Evolutionary conservation across 2,113 vertebrate genomes (phyloP), one percentile per base, ranked within the genome.

Genomic region (Atrichornis clamosus): DNA sequence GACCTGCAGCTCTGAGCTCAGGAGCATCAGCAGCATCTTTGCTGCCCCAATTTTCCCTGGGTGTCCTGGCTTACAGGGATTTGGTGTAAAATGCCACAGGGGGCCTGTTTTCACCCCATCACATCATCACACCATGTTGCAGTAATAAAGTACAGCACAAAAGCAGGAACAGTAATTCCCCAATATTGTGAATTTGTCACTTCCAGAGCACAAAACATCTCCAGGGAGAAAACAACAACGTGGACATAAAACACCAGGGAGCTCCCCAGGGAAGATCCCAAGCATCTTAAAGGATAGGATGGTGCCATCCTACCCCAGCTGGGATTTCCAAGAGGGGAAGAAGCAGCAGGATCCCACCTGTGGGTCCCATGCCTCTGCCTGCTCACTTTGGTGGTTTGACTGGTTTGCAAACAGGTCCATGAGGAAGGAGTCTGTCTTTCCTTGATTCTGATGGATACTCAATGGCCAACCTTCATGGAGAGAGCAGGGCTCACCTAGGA

Each of bases 261-360:
- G 56, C 47, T 83, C 74, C 46, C 56, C 59, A 12, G 27, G 49
- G 41, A 58, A 22, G 39, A 58, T 62, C n/a, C 32, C 28, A 18
- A n/a, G 46, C 46, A 21, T n/a, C 77, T 52, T 46, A 35, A 69
- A 33, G 55, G 55, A 69, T 2, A 35, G 41, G 49, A 44, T 30
- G 50, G 47, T 44, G 39, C 35, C 50, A 4, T 19, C 47, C 63
- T 21, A 10, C 7, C 30, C 41, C 63, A 12, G 7, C 52, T n/a
- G 81, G 52, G 39, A 80, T 65, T 42, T 49, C 65, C 62, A 39
- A 2, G 0, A 1, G 28, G 18, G 60, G 32, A 82, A 55, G 67
- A 59, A 69, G 84, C 60, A 59, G 44, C 55, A 15, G 8, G 21
- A 46, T 39, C 50, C 23, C 6, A 8, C 0, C 6, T 0, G 0